These are phyloP conservation scores for Geococcyx californianus DNA, from an alignment of 2,113 vertebrate species.

Conservation along the genomic window DNA sequence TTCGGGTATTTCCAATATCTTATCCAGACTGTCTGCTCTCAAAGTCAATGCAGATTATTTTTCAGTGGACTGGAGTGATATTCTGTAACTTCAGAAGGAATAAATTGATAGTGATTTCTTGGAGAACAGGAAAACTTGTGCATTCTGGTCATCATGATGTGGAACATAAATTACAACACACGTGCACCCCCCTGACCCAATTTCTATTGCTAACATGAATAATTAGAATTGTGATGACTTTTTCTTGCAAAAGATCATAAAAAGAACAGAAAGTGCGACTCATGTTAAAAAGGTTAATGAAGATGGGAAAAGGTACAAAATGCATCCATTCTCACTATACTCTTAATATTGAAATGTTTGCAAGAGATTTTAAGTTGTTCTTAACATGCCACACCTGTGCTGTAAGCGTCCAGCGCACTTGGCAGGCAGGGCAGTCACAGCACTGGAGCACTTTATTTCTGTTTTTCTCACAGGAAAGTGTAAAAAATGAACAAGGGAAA, in stretches of 20 bases:
- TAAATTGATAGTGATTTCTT: neutral
- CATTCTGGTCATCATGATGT: neutral
- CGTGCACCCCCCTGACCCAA: neutral
- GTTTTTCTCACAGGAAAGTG: neutral
- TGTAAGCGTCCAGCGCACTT: neutral
- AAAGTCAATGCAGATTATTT: neutral
- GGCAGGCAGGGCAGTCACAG: neutral
- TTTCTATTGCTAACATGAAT: neutral
- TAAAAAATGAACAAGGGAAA: neutral
- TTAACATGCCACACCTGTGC: neutral
- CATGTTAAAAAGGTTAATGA: conserved; percentile 32
- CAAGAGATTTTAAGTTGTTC: neutral
- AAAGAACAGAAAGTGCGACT: neutral
- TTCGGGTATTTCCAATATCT: neutral
- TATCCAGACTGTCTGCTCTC: neutral
- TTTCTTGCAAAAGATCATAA: neutral
- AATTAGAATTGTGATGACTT: conserved; percentile 2
- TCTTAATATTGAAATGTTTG: neutral
- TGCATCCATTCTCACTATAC: neutral
- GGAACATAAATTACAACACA: neutral
- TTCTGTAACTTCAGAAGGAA: neutral
- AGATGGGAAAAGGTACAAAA: conserved; percentile 2
- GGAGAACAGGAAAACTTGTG: neutral
- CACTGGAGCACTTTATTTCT: neutral
- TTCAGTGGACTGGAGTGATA: neutral